Conservation (phyloP, 2,797 vertebrate species). For the Agapornis canus region DNA sequence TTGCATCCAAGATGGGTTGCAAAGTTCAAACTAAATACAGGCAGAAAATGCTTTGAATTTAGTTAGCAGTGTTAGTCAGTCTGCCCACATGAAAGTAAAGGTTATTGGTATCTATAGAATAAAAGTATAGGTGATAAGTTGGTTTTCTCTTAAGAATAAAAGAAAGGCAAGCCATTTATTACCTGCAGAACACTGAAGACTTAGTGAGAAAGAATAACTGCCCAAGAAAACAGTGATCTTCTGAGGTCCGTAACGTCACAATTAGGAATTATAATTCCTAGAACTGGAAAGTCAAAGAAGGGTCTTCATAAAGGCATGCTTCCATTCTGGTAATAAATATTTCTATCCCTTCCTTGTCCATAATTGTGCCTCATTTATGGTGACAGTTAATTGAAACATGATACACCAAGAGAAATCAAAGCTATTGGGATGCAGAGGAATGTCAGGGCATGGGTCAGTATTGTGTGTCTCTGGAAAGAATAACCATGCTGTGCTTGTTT, state of each 20-base stretch:
- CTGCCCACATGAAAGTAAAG: background rate
- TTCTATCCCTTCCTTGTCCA: background rate
- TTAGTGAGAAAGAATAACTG: background rate
- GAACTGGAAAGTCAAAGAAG: background rate
- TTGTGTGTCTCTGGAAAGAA: background rate
- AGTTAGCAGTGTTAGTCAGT: background rate
- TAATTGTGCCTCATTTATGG: accelerated
- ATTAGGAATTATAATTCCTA: background rate
- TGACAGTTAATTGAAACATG: background rate
- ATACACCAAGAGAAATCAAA: background rate
- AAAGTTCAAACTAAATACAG: constrained; percentile 1
- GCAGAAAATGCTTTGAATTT: constrained; percentile 4
- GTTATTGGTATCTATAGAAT: background rate
- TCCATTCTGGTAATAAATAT: background rate
- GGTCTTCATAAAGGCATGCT: background rate
- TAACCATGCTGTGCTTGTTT: background rate
- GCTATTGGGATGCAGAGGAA: background rate
- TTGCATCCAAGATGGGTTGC: background rate
- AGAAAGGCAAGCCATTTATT: background rate
- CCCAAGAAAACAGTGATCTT: background rate
- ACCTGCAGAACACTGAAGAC: background rate
- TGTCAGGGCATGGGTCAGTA: background rate
- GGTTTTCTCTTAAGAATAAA: background rate
- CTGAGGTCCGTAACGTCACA: background rate
- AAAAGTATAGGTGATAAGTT: background rate